Base-by-base conservation (phyloP, 1,140 invertebrate genomes). In the Bombyx mori region DNA sequence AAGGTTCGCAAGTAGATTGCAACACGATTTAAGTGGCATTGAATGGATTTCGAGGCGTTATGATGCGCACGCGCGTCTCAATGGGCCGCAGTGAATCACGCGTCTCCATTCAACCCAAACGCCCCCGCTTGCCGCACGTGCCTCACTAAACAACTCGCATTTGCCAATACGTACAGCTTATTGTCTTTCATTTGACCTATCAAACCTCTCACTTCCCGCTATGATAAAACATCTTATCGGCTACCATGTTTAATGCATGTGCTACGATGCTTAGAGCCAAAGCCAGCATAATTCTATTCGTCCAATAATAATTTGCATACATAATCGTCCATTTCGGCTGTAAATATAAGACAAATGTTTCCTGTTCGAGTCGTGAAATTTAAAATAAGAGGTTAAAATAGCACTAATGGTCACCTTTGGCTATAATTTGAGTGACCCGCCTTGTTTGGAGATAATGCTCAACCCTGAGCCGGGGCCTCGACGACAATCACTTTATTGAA, bases 31-130 rank as follows among this genome's bases (percentile, higher is more conserved):
- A 62, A 65, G 54, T 62, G 60, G 60, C 51, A 65, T 65, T 65
- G 63, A 65, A 65, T 57, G 52, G 55, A 60, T 57, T 58, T 54
- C 55, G 50, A 57, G 46, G 51, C 54, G 60, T 58, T 56, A 57
- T 65, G 72, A 73, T 78, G 73, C 67, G 69, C 70, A 65, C 59
- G 65, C 74, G 71, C 63, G 66, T 75, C 69, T 83, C 78, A 83
- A 82, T 86, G 79, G 74, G 72, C 53, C 71, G 61, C 69, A 64
- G 71, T 86, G 80, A 86, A 75, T 86, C 82, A 82, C 71, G 64
- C 68, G 61, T 61, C 57, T 66, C 79, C 78, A 82, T 82, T 81
- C 73, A 82, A 67, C 63, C 68, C 60, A 58, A 66, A 56, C 82
- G 74, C 80, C 82, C 69, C 75, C 81, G 72, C 69, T 50, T 68